These are phyloP conservation scores for Chauna torquata DNA, from an alignment of 2,113 vertebrate genomes.

Conservation along the genomic window DNA sequence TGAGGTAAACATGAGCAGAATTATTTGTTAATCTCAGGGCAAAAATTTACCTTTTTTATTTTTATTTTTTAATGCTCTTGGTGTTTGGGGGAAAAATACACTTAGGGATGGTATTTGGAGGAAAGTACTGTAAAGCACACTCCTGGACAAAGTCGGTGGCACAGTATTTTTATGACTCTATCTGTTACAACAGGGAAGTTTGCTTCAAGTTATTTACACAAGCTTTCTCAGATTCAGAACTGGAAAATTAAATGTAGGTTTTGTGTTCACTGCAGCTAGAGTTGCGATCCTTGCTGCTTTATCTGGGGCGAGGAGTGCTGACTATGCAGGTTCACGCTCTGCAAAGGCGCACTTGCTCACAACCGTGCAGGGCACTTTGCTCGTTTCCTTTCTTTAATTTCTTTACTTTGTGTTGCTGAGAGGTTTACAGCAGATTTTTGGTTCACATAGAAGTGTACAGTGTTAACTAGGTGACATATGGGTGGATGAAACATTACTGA, in stretches of 20 bases:
- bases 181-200: background rate
- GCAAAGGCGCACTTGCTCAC: background rate
- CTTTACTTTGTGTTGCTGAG: slow-evolving; percentile 17
- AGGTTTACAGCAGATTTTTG: slow-evolving; percentile 62
- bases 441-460: slow-evolving; percentile 76
- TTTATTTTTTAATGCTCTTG: background rate
- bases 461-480: slow-evolving; percentile 85
- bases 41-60: background rate
- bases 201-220: background rate
- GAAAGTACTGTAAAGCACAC: background rate
- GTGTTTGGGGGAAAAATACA: background rate
- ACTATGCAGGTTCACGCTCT: background rate
- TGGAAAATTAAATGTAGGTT: background rate
- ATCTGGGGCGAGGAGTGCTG: background rate
- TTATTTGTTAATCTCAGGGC: background rate
- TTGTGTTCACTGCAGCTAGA: background rate
- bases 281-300: background rate
- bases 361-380: background rate
- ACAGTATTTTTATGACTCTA: background rate
- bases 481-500: slow-evolving; percentile 83
- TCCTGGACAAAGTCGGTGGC: background rate
- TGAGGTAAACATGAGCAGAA: background rate
- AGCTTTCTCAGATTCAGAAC: background rate
- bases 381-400: slow-evolving; percentile 57
- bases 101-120: fast-evolving